These are phyloP conservation scores for Athalia circularis DNA, from an alignment of 2,888 invertebrate genomes.

Conservation along the genomic window DNA sequence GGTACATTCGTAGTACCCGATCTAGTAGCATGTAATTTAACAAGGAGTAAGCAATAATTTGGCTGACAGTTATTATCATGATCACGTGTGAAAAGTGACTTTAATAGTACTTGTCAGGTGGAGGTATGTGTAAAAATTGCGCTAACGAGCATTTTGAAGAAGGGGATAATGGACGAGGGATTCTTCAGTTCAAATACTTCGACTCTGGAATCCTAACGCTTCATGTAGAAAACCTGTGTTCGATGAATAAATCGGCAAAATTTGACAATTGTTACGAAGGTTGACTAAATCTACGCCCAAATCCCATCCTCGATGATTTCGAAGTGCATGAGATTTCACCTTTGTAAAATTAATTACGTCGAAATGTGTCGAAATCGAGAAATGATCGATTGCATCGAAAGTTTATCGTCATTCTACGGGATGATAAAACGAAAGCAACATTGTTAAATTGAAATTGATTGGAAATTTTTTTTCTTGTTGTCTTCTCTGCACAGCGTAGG, in stretches of 20 bases:
- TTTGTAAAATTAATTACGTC: no score
- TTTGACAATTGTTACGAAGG: no score
- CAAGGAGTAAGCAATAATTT: slow-evolving; percentile 46
- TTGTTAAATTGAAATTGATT: no score
- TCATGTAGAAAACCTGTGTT: not conserved
- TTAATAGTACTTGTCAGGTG: slow-evolving; percentile 1
- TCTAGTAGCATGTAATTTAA: slow-evolving; percentile 31
- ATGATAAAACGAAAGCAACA: no score
- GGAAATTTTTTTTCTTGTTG: no score
- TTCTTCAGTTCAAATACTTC: not conserved
- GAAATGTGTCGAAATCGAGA: no score
- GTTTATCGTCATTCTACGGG: no score
- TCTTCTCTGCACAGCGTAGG: no score
- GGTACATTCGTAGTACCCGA: slow-evolving; percentile 3
- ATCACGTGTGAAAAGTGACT: slow-evolving; percentile 33
- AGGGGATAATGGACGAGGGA: not conserved
- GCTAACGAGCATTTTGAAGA: slow-evolving; percentile 23
- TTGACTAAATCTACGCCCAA: no score
- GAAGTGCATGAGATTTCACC: no score
- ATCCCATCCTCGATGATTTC: no score
- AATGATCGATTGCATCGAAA: no score
- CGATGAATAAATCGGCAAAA: not conserved
- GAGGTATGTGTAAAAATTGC: not conserved
- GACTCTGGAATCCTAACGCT: not conserved
- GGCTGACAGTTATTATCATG: slow-evolving; percentile 37